A percentile compares a stretch with the other conserved stretches of the same genome.
Evolutionary conservation across 2,888 invertebrate genomes (phyloP).

Genomic region (Phanerotoma sp.): DNA sequence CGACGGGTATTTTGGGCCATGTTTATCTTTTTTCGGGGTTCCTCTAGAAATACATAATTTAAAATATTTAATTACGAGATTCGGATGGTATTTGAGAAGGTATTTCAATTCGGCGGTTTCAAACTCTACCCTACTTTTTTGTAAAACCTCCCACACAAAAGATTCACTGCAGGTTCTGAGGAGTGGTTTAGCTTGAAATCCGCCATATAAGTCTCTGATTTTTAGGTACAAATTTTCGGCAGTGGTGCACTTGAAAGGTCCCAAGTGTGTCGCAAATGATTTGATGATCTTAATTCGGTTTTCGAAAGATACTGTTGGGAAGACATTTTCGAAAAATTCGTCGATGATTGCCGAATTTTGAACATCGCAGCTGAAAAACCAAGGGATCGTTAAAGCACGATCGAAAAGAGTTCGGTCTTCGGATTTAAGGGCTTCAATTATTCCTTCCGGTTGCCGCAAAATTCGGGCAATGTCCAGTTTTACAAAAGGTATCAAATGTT

Average conservation of each 20-base stretch:
- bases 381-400: constrained; percentile 40
- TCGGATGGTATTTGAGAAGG: constrained; percentile 14
- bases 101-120: too few relatives aligned
- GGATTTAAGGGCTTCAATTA: constrained; percentile 45
- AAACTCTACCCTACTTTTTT: too few relatives aligned
- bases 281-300: constrained; percentile 45
- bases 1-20: too few relatives aligned
- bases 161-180: constrained; percentile 42
- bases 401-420: constrained; percentile 41
- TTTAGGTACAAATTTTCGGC: constrained; percentile 45
- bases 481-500: constrained; percentile 37
- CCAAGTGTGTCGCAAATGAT: constrained; percentile 35
- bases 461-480: constrained; percentile 39
- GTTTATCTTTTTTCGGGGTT: neutral
- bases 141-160: constrained; percentile 40
- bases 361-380: constrained; percentile 45
- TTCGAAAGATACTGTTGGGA: constrained; percentile 41
- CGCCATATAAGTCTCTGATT: constrained; percentile 35
- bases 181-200: constrained; percentile 38
- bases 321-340: constrained; percentile 41
- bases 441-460: constrained; percentile 29
- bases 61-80: neutral
- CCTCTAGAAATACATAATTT: neutral
- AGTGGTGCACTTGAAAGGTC: constrained; percentile 2
- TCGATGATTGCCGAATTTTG: constrained; percentile 34